Conservation (phyloP, 2,113 vertebrate species). For the Ariopsis seemanni region DNA sequence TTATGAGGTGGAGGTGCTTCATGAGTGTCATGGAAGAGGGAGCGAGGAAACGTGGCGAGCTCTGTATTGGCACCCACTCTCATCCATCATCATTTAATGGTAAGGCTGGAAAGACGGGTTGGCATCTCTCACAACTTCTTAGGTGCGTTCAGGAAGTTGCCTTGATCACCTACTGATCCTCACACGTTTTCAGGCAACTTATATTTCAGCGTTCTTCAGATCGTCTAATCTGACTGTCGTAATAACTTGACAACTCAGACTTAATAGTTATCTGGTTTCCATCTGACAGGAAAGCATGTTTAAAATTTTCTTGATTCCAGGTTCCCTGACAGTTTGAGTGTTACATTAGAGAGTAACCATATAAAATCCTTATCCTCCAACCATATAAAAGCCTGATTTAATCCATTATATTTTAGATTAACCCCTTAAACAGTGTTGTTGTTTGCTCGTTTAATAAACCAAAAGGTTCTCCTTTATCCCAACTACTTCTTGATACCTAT, state of each 20-base stretch:
- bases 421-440: background rate
- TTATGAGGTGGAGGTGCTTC: constrained; percentile 69
- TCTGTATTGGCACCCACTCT: constrained; percentile 64
- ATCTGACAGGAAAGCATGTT: background rate
- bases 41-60: constrained; percentile 63
- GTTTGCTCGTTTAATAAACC: background rate
- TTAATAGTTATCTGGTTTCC: background rate
- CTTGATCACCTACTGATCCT: constrained; percentile 65
- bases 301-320: background rate
- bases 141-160: constrained; percentile 67
- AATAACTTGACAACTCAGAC: background rate
- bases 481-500: background rate
- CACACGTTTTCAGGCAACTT: background rate
- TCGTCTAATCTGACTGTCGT: constrained; percentile 25
- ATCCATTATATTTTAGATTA: background rate
- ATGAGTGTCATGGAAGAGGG: constrained; percentile 60
- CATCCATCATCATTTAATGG: constrained; percentile 80
- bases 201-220: background rate
- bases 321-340: constrained; percentile 6
- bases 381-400: background rate
- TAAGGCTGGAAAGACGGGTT: constrained; percentile 68
- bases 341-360: background rate
- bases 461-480: background rate
- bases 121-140: constrained; percentile 75
- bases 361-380: background rate